Conservation (phyloP, 2,888 invertebrate species). For the Oxycera nigricornis region DNA sequence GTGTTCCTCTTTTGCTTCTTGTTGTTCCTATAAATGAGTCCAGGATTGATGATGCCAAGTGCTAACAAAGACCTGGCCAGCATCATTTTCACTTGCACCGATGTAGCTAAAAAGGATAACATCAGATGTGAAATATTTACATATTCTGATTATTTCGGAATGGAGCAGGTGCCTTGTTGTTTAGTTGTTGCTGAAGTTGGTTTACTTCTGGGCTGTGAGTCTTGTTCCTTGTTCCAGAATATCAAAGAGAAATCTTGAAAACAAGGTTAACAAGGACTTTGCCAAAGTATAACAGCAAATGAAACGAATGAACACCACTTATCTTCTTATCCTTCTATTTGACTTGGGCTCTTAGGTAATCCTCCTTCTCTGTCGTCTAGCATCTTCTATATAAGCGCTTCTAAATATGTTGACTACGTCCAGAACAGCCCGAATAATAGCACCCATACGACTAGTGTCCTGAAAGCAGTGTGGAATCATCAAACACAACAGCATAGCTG, state of each 20-base stretch:
- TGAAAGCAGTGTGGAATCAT: constrained; percentile 12
- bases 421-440: constrained; percentile 17
- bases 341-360: not conserved
- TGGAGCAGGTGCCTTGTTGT: constrained; percentile 39
- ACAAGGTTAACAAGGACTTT: constrained; percentile 26
- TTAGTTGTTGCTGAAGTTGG: constrained; percentile 9
- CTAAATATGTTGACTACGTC: not conserved
- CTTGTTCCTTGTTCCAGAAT: not conserved
- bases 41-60: not conserved
- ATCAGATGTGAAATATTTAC: constrained; percentile 42
- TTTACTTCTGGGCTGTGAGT: constrained; percentile 5
- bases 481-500: not conserved
- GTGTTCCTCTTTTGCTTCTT: not conserved
- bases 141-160: constrained; percentile 46
- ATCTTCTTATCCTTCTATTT: constrained; percentile 1
- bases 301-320: constrained; percentile 24
- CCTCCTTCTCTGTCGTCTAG: not conserved
- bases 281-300: constrained; percentile 18
- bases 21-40: not conserved
- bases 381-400: not conserved
- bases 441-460: constrained; percentile 11
- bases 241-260: not conserved
- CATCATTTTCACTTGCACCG: constrained; percentile 19
- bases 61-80: not conserved
- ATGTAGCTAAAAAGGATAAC: not conserved